These are phyloP conservation scores for Pseudorectes ferrugineus DNA, from an alignment of 2,113 vertebrate species.

Conservation along the genomic window DNA sequence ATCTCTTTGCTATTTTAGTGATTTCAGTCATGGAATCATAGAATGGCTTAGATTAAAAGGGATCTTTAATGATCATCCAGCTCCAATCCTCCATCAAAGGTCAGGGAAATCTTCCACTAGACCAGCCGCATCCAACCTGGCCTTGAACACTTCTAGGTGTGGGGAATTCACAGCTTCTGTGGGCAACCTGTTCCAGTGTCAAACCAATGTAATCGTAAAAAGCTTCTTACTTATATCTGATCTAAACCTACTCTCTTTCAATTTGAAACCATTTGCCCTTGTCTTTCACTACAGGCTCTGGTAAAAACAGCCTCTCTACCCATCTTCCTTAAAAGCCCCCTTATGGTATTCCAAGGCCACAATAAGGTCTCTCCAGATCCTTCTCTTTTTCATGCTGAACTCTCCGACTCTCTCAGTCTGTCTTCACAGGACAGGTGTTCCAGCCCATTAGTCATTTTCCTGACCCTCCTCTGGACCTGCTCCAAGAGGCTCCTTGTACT, in stretches of 20 bases:
- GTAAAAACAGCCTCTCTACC: neutral
- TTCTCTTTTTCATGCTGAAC: neutral
- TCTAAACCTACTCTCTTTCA: neutral
- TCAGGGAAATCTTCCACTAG: neutral
- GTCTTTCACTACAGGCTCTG: neutral
- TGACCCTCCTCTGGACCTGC: no score
- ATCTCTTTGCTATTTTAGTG: neutral
- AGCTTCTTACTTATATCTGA: neutral
- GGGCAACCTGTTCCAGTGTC: neutral
- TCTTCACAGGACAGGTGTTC: neutral
- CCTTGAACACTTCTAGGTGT: neutral
- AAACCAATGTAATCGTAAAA: accelerated
- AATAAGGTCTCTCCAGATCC: neutral
- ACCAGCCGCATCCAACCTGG: neutral
- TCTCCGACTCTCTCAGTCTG: neutral
- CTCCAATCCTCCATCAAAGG: neutral
- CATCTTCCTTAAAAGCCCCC: neutral
- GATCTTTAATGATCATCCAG: neutral
- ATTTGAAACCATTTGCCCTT: neutral
- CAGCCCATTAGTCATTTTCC: neutral
- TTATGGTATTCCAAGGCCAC: neutral
- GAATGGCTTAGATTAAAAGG: neutral
- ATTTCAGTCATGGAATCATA: neutral
- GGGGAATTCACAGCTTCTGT: neutral
- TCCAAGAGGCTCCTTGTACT: neutral